Conservation (phyloP, 2,888 invertebrate genomes). For the Eupithecia insigniata region DNA sequence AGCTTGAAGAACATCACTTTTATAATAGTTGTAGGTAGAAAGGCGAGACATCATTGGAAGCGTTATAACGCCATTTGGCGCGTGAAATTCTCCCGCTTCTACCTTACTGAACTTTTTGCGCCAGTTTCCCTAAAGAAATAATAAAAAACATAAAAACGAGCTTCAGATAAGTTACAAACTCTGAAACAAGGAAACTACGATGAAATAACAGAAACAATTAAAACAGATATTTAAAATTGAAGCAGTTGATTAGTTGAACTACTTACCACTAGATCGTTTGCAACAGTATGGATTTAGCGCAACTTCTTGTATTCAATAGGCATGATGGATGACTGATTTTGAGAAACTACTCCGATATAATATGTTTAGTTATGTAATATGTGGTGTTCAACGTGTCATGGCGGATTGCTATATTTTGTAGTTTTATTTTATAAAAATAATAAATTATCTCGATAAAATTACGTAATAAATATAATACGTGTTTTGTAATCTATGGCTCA, state of each 20-base stretch:
- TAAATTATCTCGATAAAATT: no score
- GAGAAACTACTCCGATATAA: no score
- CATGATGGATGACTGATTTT: no score
- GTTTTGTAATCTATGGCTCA: no score
- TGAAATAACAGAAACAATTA: neutral
- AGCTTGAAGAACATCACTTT: conserved; percentile 50
- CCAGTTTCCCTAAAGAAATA: conserved; percentile 58
- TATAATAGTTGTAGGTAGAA: conserved; percentile 49
- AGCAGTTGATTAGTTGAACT: neutral
- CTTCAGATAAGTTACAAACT: neutral
- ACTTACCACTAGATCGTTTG: neutral
- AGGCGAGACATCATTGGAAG: conserved; percentile 55
- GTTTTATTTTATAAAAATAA: no score
- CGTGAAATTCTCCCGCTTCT: conserved; percentile 46
- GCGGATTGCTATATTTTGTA: no score
- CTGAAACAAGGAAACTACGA: neutral
- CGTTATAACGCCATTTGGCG: conserved; percentile 44
- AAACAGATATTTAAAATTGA: neutral
- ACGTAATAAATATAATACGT: no score
- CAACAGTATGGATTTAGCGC: neutral
- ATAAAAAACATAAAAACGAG: no score
- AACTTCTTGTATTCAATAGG: no score
- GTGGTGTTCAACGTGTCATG: no score
- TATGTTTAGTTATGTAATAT: no score
- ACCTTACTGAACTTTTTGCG: conserved; percentile 45